Conservation (phyloP, 2,888 invertebrate species). For the Pseudococcus longispinus region DNA sequence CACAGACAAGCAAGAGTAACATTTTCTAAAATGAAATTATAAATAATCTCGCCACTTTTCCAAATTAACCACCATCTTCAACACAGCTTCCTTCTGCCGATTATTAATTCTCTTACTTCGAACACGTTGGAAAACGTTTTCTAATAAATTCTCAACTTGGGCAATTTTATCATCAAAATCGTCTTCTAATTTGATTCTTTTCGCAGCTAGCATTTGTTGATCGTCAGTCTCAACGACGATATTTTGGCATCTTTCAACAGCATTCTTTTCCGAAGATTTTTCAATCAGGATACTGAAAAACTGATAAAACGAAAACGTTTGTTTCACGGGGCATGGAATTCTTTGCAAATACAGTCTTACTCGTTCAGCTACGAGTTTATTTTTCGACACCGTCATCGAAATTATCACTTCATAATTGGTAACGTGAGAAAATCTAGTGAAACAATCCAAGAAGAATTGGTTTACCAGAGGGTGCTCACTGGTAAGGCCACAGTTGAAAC, state of each 20-base stretch:
- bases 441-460: constrained; percentile 19
- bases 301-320: background rate
- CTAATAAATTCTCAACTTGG: background rate
- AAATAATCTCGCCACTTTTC: background rate
- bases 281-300: background rate
- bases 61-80: background rate
- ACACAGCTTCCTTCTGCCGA: background rate
- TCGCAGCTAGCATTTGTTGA: background rate
- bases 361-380: background rate
- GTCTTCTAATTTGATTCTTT: constrained; percentile 30
- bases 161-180: background rate
- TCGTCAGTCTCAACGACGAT: background rate
- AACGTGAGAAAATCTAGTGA: constrained; percentile 43
- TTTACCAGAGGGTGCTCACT: background rate
- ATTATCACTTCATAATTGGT: constrained; percentile 38
- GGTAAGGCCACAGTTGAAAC: background rate
- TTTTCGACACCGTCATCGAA: constrained; percentile 10
- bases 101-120: background rate
- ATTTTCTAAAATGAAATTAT: background rate
- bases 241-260: background rate
- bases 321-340: background rate
- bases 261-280: background rate
- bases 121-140: background rate
- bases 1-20: background rate
- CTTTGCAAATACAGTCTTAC: background rate